Evolutionary conservation across 2,797 vertebrate species (phyloP), one percentile per base, ranked within the genome.

Genomic region (Characodon lateralis): DNA sequence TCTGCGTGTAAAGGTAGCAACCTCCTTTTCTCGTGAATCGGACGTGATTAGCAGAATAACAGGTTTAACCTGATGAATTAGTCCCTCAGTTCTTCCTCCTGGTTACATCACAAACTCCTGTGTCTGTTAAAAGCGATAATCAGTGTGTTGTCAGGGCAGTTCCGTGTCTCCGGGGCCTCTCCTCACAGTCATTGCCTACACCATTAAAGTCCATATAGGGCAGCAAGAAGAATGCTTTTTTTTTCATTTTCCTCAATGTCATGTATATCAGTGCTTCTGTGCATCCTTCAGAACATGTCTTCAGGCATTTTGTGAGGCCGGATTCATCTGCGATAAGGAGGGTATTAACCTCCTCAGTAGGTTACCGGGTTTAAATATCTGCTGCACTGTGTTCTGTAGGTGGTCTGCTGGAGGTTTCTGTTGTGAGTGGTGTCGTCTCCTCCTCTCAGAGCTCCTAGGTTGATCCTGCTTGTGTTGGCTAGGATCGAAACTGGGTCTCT

Each of bases 291-390:
- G 26, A 56, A 3, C 6, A 26, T 43, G 16, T 28, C 46, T 74
- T 92, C 78, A 89, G 59, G 75, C 77, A 20, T 63, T 46, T 7
- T 91, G 72, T 72, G 86, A 85, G 16, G 65, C 78, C 55, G 79
- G 72, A 20, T 87, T 91, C 1, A 83, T 76, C 39, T 10, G 73
- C 0, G 81, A 81, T 6, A 89, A 88, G 3, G 89, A 87, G 7
- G 92, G 90, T 65, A 92, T 79, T 10, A 96, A 41, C 75, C 91
- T 93, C 80, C 92, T 92, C 70, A 96, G 84, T 6, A 95, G 81
- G 77, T 94, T 95, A 18, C 87, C 78, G 2, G 95, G 94, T 39
- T 93, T 71, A 22, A 94, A 80, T 13, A 91, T 78, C 22, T 93
- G 91, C 50, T 92, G 92, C 5, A 91, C 10, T 28, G 87, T 73